Percentiles rank a stretch among this genome's conserved stretches.
These are phyloP conservation scores for Sanderia malayensis DNA, from an alignment of 30 jellyfish, hydroid and myxozoan genomes.

Conservation along the genomic window DNA sequence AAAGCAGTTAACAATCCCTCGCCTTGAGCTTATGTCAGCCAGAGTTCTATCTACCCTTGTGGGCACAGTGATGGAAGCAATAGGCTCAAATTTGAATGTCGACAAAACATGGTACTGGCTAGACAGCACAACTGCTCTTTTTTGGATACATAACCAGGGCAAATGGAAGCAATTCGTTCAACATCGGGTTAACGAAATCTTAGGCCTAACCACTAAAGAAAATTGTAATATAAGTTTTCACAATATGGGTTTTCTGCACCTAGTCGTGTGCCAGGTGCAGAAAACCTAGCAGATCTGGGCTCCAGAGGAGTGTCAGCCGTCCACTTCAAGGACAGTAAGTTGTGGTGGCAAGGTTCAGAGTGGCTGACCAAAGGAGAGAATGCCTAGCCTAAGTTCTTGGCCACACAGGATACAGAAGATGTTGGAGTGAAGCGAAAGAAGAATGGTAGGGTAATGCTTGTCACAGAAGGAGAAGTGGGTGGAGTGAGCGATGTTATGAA, in stretches of 20 bases:
- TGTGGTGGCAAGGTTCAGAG: slow-evolving; percentile 44
- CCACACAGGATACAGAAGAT: slow-evolving; percentile 3
- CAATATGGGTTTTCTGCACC: too few relatives aligned
- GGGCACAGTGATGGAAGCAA: slow-evolving; percentile 13
- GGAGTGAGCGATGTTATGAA: slow-evolving; percentile 33
- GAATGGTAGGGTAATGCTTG: slow-evolving; percentile 20
- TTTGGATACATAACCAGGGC: slow-evolving; percentile 16
- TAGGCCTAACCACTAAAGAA: slow-evolving; percentile 2
- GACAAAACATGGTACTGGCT: slow-evolving; percentile 4
- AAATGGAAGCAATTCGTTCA: slow-evolving; percentile 34
- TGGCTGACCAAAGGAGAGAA: slow-evolving; percentile 14
- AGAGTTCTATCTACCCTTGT: slow-evolving; percentile 8
- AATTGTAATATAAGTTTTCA: too few relatives aligned
- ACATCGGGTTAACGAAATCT: slow-evolving; percentile 18
- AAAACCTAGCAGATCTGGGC: slow-evolving; percentile 33
- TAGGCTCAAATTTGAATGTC: slow-evolving; percentile 1
- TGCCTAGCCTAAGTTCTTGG: slow-evolving; percentile 8
- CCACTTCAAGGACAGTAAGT: slow-evolving; percentile 8
- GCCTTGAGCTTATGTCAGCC: slow-evolving; percentile 22
- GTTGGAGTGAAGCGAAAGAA: slow-evolving; percentile 1
- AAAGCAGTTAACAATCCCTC: neutral
- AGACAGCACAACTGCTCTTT: slow-evolving; percentile 18
- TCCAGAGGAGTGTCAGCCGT: slow-evolving; percentile 33
- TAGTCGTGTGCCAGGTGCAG: slow-evolving; percentile 34
- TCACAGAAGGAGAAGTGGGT: neutral